Conservation (phyloP, 2,797 vertebrate genomes). For the Pangasius djambal region DNA sequence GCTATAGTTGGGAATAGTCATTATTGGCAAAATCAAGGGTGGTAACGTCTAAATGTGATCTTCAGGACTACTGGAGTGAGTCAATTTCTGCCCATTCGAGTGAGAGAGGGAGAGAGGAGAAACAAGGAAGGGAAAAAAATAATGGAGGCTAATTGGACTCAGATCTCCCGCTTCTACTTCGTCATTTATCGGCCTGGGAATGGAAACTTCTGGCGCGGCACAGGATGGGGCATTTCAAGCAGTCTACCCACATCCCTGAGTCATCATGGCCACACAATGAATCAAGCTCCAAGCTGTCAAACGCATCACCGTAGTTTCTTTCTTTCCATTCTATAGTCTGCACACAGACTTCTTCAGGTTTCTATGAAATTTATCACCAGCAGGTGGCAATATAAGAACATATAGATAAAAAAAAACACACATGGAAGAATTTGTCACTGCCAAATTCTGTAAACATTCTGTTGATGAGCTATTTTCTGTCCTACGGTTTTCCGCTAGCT, state of each 20-base stretch:
- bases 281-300: conserved; percentile 7
- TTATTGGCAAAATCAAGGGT: conserved; percentile 65
- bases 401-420: neutral
- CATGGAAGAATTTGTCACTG: neutral
- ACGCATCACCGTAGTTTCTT: conserved; percentile 12
- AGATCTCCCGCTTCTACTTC: conserved; percentile 70
- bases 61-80: conserved; percentile 58
- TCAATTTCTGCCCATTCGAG: conserved; percentile 62
- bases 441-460: conserved; percentile 28
- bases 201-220: conserved; percentile 60
- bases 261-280: conserved; percentile 14
- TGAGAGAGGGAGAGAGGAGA: conserved; percentile 49
- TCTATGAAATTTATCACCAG: conserved; percentile 26
- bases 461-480: neutral
- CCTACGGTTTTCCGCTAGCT: neutral
- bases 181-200: conserved; percentile 66
- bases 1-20: conserved; percentile 56
- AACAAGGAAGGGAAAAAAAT: conserved; percentile 65
- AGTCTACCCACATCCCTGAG: conserved; percentile 35
- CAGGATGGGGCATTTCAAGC: conserved; percentile 36
- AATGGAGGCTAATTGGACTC: conserved; percentile 68
- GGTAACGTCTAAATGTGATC: conserved; percentile 68
- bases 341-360: neutral
- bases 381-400: conserved; percentile 51
- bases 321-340: neutral